A percentile compares a stretch with the other conserved stretches of the same genome.
These are phyloP conservation scores for Caenorhabditis imperialis DNA, from an alignment of 2,888 invertebrate genomes.

Conservation along the genomic window DNA sequence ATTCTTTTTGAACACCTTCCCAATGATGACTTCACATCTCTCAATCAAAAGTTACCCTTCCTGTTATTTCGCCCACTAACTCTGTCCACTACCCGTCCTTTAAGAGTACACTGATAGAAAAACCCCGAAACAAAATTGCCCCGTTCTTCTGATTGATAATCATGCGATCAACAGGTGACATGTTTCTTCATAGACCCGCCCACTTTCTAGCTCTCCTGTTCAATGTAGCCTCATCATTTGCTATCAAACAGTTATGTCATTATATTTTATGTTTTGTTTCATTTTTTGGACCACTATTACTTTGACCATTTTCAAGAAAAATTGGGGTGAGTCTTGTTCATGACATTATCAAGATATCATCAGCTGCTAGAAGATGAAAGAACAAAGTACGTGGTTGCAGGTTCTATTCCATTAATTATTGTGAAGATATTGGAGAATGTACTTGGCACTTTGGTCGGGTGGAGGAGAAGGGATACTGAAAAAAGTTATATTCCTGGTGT, in stretches of 20 bases:
- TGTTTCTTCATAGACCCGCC: constrained; percentile 15
- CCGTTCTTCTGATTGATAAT: constrained; percentile 20
- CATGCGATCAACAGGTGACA: constrained; percentile 49
- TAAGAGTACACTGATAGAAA: no score
- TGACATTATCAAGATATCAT: constrained; percentile 20
- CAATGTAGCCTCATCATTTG: constrained; percentile 18
- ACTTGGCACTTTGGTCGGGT: constrained; percentile 18
- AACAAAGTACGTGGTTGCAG: constrained; percentile 30
- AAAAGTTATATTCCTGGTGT: neutral
- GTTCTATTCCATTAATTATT: constrained; percentile 13
- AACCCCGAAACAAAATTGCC: no score
- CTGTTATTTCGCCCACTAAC: no score
- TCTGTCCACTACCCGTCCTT: no score
- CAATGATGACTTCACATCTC: no score
- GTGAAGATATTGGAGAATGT: constrained; percentile 16
- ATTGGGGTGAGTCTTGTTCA: constrained; percentile 37
- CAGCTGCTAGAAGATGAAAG: constrained; percentile 15
- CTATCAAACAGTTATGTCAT: constrained; percentile 2
- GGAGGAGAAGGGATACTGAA: neutral
- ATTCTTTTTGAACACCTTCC: no score
- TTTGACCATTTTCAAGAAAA: constrained; percentile 22
- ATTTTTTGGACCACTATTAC: constrained; percentile 19
- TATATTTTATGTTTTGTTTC: constrained; percentile 12
- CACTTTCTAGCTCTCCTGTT: constrained; percentile 26
- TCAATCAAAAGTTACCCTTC: no score